Conservation (phyloP, 2,797 vertebrate species). For the Dryobates pubescens region DNA sequence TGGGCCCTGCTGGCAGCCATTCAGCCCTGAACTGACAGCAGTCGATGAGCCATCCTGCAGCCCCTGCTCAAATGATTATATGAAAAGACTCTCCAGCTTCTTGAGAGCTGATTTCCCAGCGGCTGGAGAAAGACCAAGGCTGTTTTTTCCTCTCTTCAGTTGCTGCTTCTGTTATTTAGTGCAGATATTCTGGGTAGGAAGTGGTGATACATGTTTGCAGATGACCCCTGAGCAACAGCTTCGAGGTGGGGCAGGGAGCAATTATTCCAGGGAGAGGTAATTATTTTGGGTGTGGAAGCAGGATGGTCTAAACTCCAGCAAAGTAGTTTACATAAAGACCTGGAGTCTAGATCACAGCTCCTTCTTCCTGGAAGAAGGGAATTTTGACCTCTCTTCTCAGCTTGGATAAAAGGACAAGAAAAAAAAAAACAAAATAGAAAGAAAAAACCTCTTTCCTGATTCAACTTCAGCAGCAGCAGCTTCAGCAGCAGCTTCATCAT, state of each 20-base stretch:
- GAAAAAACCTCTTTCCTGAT: not conserved
- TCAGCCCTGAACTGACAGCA: not conserved
- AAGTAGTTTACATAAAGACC: not conserved
- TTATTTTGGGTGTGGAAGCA: not conserved
- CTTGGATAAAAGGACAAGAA: not conserved
- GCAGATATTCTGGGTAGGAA: not conserved
- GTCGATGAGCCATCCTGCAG: not conserved
- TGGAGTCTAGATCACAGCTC: not conserved
- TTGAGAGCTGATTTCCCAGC: not conserved
- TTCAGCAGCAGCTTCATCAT: not conserved
- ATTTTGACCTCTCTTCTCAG: not conserved
- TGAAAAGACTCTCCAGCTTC: not conserved
- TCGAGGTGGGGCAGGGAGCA: not conserved
- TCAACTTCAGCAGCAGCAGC: not conserved
- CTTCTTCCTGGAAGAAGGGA: not conserved
- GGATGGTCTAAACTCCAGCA: fast-evolving
- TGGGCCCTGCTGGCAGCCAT: fast-evolving
- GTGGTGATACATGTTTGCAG: fast-evolving
- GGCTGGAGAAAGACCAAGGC: not conserved
- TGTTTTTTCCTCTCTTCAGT: not conserved
- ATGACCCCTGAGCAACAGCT: not conserved
- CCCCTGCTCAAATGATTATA: not conserved
- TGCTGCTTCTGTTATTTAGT: not conserved
- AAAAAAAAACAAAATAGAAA: not conserved
- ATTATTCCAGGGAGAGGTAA: not conserved